phyloP scores from a whole-genome alignment of 2,888 invertebrate genomes.

The Drosophila lacicola region DNA sequence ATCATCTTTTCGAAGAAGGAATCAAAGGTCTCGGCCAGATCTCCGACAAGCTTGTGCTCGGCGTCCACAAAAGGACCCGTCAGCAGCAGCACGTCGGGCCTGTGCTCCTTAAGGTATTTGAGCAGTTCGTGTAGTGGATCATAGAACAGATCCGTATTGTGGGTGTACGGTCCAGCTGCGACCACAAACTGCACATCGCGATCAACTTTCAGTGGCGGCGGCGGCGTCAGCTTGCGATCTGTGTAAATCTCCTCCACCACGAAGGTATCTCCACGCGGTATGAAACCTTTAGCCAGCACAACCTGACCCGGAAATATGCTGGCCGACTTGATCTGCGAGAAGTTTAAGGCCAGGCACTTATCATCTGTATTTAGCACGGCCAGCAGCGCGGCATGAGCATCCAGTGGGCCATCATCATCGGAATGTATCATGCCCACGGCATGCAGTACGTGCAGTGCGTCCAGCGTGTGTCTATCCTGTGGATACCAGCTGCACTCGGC shows the following conservation, averaged over 20 bases:
- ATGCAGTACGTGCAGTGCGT: conserved; percentile 77
- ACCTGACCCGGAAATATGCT: conserved; percentile 85
- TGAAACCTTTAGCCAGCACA: conserved; percentile 90
- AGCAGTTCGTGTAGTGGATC: conserved; percentile 93
- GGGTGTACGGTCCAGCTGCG: conserved; percentile 94
- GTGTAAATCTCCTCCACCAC: conserved; percentile 88
- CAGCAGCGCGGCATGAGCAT: conserved; percentile 89
- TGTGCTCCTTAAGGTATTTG: conserved; percentile 88
- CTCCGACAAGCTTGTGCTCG: conserved; percentile 88
- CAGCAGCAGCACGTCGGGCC: conserved; percentile 92
- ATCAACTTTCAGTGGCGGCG: conserved; percentile 85
- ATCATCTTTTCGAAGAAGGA: conserved; percentile 91
- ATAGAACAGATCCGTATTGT: conserved; percentile 90
- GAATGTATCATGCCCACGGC: conserved; percentile 91
- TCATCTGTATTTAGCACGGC: conserved; percentile 88
- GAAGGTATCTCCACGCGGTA: conserved; percentile 89
- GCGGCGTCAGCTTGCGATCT: conserved; percentile 86
- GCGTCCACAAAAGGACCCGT: conserved; percentile 94
- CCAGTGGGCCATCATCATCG: conserved; percentile 90
- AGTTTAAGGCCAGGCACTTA: conserved; percentile 85
- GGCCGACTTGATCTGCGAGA: conserved; percentile 85
- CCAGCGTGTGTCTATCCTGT: conserved; percentile 80
- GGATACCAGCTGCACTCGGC: conserved; percentile 82
- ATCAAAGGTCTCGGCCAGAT: conserved; percentile 90
- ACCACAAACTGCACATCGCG: conserved; percentile 89